Base-by-base conservation (phyloP, 1,140 invertebrate species). In the Platyura marginata region DNA sequence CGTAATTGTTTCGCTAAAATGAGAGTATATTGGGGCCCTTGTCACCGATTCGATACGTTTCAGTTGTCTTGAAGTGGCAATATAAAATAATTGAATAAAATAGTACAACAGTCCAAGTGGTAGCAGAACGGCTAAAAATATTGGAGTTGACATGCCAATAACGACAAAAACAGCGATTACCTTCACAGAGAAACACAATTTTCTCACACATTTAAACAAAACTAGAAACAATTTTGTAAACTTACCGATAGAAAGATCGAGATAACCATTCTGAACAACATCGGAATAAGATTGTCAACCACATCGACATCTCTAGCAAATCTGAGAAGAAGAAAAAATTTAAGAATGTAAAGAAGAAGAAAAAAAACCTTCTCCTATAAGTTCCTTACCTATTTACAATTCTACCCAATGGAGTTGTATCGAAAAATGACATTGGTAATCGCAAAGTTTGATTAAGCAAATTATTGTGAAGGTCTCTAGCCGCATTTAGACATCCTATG, bases 61-160 rank as follows among this genome's bases (percentile, higher is more conserved):
- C 42, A 98, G 60, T 57, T 98, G 94, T 19, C 94, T 65, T 2
- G 92, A 96, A 1, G 92, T 87, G 1, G 79, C 70, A 33, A 98
- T 86, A 62, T 97, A 98, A 66, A 96, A 92, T 48, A 86, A 76
- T 74, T 96, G 78, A 48, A 91, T 77, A 49, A 94, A 78, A 57
- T 89, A 89, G 66, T 96, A 96, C 33, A 95, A 47, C 13, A 90
- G 46, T 35, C 74, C 79, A 51, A 96, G 76, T 8, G 91, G 90
- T 46, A 94, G 36, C 44, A 93, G 79, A 35, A 91, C 75, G 8
- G 69, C 62, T 45, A 91, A 57, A 65, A 96, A 94, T 51, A 81
- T 70, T 0, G 89, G 89, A 22, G 91, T 95, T 47, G 82, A 84
- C 57, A 76, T 77, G 63, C 84, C 83, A 56, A 96, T 94, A 34